Evolutionary conservation across 2,888 invertebrate species (phyloP).

Genomic region (Cosmia trapezina): DNA sequence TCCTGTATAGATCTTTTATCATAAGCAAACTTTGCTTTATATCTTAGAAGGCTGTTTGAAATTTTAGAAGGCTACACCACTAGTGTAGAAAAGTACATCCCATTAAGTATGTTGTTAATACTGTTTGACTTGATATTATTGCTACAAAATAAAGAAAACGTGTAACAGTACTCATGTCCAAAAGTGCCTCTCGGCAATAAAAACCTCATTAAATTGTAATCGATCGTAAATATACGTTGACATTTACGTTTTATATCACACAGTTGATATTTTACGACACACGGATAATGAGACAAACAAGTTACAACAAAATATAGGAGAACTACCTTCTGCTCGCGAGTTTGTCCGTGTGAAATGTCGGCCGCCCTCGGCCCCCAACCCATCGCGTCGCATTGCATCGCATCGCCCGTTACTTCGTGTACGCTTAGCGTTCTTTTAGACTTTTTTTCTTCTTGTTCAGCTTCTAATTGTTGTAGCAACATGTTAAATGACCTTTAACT

Average conservation of each 20-base stretch:
- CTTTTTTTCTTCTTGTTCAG: too few relatives aligned
- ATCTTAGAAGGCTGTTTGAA: not conserved
- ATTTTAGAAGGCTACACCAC: not conserved
- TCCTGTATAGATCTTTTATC: not conserved
- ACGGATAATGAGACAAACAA: slow-evolving; percentile 61
- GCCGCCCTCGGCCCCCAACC: too few relatives aligned
- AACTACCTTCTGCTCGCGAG: not conserved
- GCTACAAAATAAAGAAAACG: slow-evolving; percentile 19
- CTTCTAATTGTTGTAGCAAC: too few relatives aligned
- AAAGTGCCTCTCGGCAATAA: slow-evolving; percentile 48
- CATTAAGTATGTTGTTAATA: too few relatives aligned
- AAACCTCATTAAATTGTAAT: slow-evolving; percentile 64
- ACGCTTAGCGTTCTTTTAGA: too few relatives aligned
- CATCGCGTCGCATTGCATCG: too few relatives aligned
- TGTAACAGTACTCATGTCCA: slow-evolving; percentile 29
- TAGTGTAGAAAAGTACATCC: not conserved
- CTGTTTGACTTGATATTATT: not conserved
- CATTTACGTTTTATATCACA: slow-evolving; percentile 59
- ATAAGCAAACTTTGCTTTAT: not conserved
- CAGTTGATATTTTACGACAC: slow-evolving; percentile 62
- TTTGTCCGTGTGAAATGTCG: too few relatives aligned
- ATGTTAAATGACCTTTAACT: too few relatives aligned
- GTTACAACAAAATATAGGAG: slow-evolving; percentile 45
- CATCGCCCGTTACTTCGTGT: too few relatives aligned
- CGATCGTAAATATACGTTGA: slow-evolving; percentile 61